Evolutionary conservation across 2,888 invertebrate species (phyloP), one percentile per base, ranked within the genome.

Genomic region (Galeruca laticollis): DNA sequence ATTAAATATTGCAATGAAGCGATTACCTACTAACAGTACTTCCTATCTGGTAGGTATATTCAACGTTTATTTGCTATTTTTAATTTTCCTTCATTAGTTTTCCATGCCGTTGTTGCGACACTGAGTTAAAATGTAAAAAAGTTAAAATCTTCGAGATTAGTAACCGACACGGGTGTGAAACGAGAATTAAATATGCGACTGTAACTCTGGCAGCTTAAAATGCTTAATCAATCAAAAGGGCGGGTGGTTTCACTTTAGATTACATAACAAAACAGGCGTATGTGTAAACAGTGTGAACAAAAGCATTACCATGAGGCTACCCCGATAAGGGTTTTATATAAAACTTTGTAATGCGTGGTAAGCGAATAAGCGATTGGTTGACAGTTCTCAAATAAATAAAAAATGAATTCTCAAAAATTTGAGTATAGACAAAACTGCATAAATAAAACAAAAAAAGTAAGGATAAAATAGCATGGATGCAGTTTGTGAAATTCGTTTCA

Each of bases 171-270:
- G 75, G 77, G 74, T 78, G 74, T 76, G 59, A 73, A 76, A 77
- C 77, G 74, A 78, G 82, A 84, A 84, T 84, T 84, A 85, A 84
- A 84, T 84, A 84, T 84, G 84, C 84, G 84, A 84, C 82, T 84
- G 82, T 83, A 83, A 84, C 84, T 83, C 82, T 77, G 78, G 80
- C 31, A 82, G 83, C 81, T 82, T 82, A 82, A 82, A 83, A 82
- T 80, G 82, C 82, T 84, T 84, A 84, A 85, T 85, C 85, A 85
- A 85, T 85, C 85, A 84, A 82, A 77, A 79, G 78, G 78, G 63
- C 63, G 71, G 64, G 63, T 64, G 68, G 47, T 71, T 71, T 64
- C 64, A 51, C 68, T 56, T 64, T 68, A 68, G 71, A 68, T 60
- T 64, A 59, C 57, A 67, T 51, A 68, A 60, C 60, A 68, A 68